phyloP scores from a whole-genome alignment of 2,888 invertebrate species.

The Oligia strigilis region DNA sequence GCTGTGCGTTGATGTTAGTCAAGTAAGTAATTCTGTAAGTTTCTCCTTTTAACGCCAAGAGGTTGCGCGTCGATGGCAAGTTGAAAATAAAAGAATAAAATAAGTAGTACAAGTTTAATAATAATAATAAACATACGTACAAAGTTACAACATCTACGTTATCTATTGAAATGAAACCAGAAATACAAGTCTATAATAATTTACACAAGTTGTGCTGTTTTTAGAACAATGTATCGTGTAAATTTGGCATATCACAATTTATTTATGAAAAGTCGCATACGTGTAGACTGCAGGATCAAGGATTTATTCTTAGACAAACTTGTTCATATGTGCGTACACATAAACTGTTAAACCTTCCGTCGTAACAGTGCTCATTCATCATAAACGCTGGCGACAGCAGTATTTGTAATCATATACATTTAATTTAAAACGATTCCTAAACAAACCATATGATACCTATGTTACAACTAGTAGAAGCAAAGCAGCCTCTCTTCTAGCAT shows the following conservation, averaged over 20 bases:
- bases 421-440: constrained; percentile 46
- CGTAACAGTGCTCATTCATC: constrained; percentile 22
- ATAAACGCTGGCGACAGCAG: constrained; percentile 27
- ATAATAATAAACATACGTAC: constrained; percentile 70
- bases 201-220: constrained; percentile 62
- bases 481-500: constrained; percentile 45
- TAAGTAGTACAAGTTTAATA: constrained; percentile 69
- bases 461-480: constrained; percentile 55
- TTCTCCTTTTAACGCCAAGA: too few species aligned
- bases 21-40: too few species aligned
- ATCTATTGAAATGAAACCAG: constrained; percentile 67
- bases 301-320: constrained; percentile 19
- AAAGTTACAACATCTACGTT: constrained; percentile 70
- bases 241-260: constrained; percentile 68
- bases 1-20: too few species aligned
- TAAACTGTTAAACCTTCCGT: not conserved
- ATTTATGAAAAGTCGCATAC: constrained; percentile 48
- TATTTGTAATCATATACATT: constrained; percentile 41
- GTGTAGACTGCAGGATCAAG: constrained; percentile 29
- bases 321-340: constrained; percentile 1
- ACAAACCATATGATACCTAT: constrained; percentile 50
- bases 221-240: constrained; percentile 52
- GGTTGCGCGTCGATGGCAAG: too few species aligned
- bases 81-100: constrained; percentile 15
- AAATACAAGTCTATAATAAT: constrained; percentile 59